Percentiles rank a stretch among this genome's conserved stretches.
These are phyloP conservation scores for Aporophyla lueneburgensis DNA, from an alignment of 2,888 invertebrate species.

Conservation along the genomic window DNA sequence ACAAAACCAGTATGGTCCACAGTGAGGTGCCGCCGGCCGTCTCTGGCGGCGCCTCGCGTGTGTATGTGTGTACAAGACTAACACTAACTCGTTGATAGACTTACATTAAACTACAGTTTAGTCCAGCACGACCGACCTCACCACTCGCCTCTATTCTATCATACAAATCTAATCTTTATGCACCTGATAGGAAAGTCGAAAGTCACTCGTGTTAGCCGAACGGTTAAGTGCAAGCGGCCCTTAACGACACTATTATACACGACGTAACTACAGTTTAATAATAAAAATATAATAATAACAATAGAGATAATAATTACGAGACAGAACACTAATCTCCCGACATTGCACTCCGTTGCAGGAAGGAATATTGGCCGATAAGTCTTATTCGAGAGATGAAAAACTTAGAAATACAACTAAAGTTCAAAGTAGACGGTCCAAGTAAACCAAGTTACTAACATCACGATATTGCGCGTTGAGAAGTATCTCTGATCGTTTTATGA, in stretches of 20 bases:
- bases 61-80: slow-evolving; percentile 72
- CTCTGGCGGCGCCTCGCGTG: slow-evolving; percentile 52
- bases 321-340: slow-evolving; percentile 68
- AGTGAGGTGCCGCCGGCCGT: not conserved
- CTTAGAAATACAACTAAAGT: slow-evolving; percentile 58
- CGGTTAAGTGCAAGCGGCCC: slow-evolving; percentile 64
- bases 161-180: slow-evolving; percentile 73
- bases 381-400: slow-evolving; percentile 67
- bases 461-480: slow-evolving; percentile 4
- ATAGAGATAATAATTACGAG: slow-evolving; percentile 65
- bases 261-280: slow-evolving; percentile 65
- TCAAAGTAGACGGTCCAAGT: slow-evolving; percentile 24
- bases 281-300: slow-evolving; percentile 68
- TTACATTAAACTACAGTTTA: slow-evolving; percentile 77
- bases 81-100: slow-evolving; percentile 89
- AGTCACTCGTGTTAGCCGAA: slow-evolving; percentile 70
- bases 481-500: slow-evolving; percentile 2
- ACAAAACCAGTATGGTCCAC: not conserved
- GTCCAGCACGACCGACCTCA: slow-evolving; percentile 72
- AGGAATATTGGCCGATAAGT: slow-evolving; percentile 69
- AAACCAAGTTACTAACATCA: slow-evolving; percentile 2
- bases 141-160: slow-evolving; percentile 70
- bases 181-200: slow-evolving; percentile 76
- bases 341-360: slow-evolving; percentile 71
- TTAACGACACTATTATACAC: slow-evolving; percentile 60